Evolutionary conservation across 1,140 invertebrate genomes (phyloP), one percentile per base, ranked within the genome.

Genomic region (Drosophila sturtevanti): DNA sequence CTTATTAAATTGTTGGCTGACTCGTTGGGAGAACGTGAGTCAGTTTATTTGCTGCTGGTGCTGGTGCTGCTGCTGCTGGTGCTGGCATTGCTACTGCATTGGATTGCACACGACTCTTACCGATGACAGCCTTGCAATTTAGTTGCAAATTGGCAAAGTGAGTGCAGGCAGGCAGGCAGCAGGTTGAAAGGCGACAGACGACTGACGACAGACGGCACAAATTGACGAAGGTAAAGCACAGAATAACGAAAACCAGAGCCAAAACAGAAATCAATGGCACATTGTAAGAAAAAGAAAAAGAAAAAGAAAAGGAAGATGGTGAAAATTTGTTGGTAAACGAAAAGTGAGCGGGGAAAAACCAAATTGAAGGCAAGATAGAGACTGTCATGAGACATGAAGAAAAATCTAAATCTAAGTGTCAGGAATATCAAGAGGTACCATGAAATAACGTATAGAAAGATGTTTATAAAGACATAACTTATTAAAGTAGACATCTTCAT

Each of bases 91-190:
- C 35, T 38, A 34, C 31, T 56, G 48, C 56, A 74, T 35, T 63
- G 21, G 63, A 48, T 48, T 48, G 59, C 54, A 56, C 21, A 38
- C 60, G 66, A 63, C 68, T 64, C 67, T 63, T 66, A 62, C 56
- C 51, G 62, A 37, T 69, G 84, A 86, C 79, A 87, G 68, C 77
- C 63, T 69, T 75, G 81, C 70, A 81, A 79, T 87, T 81, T 82
- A 78, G 74, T 76, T 81, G 82, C 70, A 81, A 86, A 87, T 78
- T 78, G 81, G 71, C 58, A 81, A 75, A 68, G 65, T 68, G 78
- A 86, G 70, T 87, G 81, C 61, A 77, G 81, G 60, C 77, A 61
- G 68, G 65, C 67, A 71, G 80, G 68, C 76, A 81, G 41, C 41
- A 48, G 41, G 41, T 48, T 48, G 41, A 21, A 48, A 21, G 41